Evolutionary conservation across 1,140 invertebrate genomes (phyloP).

Genomic region (Hyles euphorbiae): DNA sequence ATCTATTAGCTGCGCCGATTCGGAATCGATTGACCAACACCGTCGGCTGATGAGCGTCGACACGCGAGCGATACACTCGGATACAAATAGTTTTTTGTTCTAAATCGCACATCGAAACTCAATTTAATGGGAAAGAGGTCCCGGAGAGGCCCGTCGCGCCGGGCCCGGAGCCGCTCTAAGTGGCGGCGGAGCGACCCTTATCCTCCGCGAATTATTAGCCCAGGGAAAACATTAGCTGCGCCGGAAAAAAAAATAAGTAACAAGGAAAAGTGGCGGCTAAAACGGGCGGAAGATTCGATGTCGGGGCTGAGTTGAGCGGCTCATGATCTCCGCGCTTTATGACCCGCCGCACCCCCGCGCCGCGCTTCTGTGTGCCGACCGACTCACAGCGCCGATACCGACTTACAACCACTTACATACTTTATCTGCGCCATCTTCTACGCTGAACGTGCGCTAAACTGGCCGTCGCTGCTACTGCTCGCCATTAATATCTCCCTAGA

Average conservation of each 20-base stretch:
- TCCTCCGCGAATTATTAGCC: conserved; percentile 42
- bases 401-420: no score
- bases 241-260: conserved; percentile 32
- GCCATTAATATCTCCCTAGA: no score
- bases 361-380: no score
- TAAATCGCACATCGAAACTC: conserved; percentile 53
- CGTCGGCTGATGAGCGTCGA: conserved; percentile 19
- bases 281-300: conserved; percentile 27
- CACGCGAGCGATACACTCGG: conserved; percentile 10
- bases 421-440: no score
- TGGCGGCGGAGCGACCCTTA: conserved; percentile 31
- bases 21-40: not conserved
- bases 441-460: no score
- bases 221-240: conserved; percentile 41
- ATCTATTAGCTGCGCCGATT: no score
- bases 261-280: conserved; percentile 33
- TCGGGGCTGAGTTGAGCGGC: conserved; percentile 8
- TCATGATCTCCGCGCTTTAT: not conserved
- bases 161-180: conserved; percentile 25
- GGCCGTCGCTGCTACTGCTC: no score
- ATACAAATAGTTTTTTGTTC: conserved; percentile 41
- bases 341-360: not conserved
- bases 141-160: conserved; percentile 24
- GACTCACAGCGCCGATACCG: no score
- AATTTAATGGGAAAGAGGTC: conserved; percentile 43